Evolutionary conservation across 1,140 invertebrate genomes (phyloP).

Genomic region (Drosophila littoralis): DNA sequence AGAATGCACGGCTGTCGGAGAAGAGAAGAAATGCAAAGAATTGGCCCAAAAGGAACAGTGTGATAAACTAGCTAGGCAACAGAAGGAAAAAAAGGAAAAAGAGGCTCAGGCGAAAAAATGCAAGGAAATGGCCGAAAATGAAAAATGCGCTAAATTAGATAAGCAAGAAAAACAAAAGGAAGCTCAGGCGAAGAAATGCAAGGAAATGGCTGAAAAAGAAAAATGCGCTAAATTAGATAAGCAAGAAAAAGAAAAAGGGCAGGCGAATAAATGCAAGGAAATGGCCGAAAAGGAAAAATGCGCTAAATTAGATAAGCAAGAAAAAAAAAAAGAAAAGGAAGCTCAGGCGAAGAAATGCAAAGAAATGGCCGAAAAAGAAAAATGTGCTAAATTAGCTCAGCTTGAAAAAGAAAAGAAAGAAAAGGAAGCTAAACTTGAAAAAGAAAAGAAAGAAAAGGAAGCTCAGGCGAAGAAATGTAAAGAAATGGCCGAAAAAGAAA

Average conservation of each 20-base stretch:
- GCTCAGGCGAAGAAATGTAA: neutral
- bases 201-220: neutral
- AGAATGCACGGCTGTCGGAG: neutral
- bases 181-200: neutral
- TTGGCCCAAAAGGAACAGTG: neutral
- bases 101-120: neutral
- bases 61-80: slow-evolving; percentile 11
- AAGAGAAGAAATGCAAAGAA: neutral
- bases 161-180: too few species aligned
- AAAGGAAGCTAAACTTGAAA: neutral
- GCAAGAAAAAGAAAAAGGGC: neutral
- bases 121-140: too few species aligned
- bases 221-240: slow-evolving; percentile 8
- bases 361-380: neutral
- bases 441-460: neutral
- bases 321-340: slow-evolving; percentile 1
- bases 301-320: slow-evolving; percentile 10
- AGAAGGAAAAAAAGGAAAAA: neutral
- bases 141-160: too few species aligned
- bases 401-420: neutral
- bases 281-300: neutral
- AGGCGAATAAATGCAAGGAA: neutral
- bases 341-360: neutral
- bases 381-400: slow-evolving; percentile 11
- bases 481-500: neutral